A percentile compares a stretch with the other conserved stretches of the same genome.
Evolutionary conservation across 2,797 vertebrate genomes (phyloP).

Genomic region (Myotis planiceps): DNA sequence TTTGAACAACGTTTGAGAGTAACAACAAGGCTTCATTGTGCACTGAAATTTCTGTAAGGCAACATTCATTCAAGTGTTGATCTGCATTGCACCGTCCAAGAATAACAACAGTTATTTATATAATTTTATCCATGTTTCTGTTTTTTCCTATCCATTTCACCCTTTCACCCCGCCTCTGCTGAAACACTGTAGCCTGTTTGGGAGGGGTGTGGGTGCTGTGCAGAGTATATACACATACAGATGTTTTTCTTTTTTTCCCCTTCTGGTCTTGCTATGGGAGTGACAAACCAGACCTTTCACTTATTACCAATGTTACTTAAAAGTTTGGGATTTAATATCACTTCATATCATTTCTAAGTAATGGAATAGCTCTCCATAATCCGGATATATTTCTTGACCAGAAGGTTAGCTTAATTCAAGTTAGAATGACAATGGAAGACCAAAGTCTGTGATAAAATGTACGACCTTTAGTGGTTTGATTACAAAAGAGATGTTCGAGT

Average conservation of each 20-base stretch:
- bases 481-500: background rate
- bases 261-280: constrained; percentile 11
- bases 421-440: background rate
- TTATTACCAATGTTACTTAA: constrained; percentile 36
- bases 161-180: constrained; percentile 82
- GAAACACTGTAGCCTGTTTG: constrained; percentile 81
- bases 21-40: constrained; percentile 91
- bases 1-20: constrained; percentile 88
- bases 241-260: constrained; percentile 69
- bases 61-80: constrained; percentile 90
- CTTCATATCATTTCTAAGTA: background rate
- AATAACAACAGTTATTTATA: constrained; percentile 90
- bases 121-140: constrained; percentile 89
- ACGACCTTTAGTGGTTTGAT: background rate
- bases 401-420: constrained; percentile 12
- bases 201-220: constrained; percentile 62
- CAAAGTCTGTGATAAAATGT: background rate
- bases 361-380: background rate
- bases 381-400: background rate
- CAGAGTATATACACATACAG: background rate
- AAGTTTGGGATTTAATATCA: constrained; percentile 23
- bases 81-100: constrained; percentile 85
- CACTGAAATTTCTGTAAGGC: constrained; percentile 86
- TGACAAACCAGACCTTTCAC: background rate
- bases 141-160: constrained; percentile 86